These are phyloP conservation scores for Luperina testacea DNA, from an alignment of 2,888 invertebrate species.

Conservation along the genomic window DNA sequence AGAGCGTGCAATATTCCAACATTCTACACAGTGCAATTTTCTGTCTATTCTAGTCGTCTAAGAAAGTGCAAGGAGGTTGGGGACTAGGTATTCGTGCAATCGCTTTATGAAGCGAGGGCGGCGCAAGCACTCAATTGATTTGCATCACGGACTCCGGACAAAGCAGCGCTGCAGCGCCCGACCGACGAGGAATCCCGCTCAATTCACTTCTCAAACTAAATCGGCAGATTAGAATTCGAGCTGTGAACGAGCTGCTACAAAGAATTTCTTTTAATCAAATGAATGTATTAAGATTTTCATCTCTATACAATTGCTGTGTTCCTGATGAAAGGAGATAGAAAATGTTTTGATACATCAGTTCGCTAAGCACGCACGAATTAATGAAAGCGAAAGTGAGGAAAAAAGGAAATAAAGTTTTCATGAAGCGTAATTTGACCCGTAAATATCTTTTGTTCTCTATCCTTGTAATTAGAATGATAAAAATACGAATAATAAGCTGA, in stretches of 20 bases:
- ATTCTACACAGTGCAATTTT: conserved; percentile 67
- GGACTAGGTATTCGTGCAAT: conserved; percentile 74
- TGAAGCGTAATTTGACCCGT: conserved; percentile 19
- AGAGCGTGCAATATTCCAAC: conserved; percentile 67
- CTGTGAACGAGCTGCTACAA: conserved; percentile 70
- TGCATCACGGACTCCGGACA: conserved; percentile 81
- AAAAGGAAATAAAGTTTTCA: conserved; percentile 34
- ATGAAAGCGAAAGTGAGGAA: conserved; percentile 23
- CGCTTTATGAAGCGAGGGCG: conserved; percentile 75
- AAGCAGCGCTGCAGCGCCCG: conserved; percentile 76
- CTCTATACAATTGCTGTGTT: conserved; percentile 43
- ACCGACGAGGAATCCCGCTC: conserved; percentile 76
- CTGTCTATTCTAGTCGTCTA: conserved; percentile 69
- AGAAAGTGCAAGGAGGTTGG: conserved; percentile 72
- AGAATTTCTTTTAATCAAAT: conserved; percentile 73
- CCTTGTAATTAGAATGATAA: conserved; percentile 12
- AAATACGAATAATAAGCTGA: neutral
- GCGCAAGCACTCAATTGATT: conserved; percentile 81
- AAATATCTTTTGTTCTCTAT: neutral
- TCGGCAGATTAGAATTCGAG: conserved; percentile 78
- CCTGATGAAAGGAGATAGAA: conserved; percentile 31
- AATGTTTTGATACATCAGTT: conserved; percentile 34
- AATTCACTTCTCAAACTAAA: conserved; percentile 80
- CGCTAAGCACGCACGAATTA: conserved; percentile 22
- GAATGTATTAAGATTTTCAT: conserved; percentile 55